These are phyloP conservation scores for Otis tarda DNA, from an alignment of 2,113 vertebrate genomes.

Conservation along the genomic window DNA sequence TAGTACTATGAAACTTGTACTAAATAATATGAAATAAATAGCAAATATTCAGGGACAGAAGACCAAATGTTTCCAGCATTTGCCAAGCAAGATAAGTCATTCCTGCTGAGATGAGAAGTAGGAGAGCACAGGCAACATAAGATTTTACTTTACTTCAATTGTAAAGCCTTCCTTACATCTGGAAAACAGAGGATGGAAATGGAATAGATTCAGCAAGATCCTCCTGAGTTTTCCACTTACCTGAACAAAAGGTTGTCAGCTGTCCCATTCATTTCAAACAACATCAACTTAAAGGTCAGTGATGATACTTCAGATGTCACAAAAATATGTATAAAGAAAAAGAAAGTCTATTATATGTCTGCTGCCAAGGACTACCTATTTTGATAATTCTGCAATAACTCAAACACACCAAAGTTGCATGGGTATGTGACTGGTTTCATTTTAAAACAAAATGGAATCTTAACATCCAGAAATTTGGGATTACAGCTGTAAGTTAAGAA, in stretches of 20 bases:
- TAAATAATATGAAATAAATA: not conserved
- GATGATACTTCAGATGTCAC: not conserved
- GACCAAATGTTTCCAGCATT: not conserved
- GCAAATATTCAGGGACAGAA: not conserved
- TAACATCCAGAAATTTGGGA: not conserved
- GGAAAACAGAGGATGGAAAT: not conserved
- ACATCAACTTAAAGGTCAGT: not conserved
- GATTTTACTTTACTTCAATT: not conserved
- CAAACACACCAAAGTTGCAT: not conserved
- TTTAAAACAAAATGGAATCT: not conserved
- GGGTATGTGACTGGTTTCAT: not conserved
- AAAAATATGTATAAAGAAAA: not conserved
- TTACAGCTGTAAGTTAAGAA: not conserved
- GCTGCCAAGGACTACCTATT: not conserved
- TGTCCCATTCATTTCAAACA: not conserved
- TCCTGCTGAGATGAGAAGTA: not conserved
- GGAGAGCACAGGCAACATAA: not conserved
- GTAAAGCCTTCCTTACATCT: not conserved
- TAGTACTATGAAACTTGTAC: not conserved
- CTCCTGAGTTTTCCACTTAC: not conserved
- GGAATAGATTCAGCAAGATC: not conserved
- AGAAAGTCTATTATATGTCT: not conserved
- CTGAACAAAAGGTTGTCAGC: not conserved
- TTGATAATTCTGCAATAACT: not conserved
- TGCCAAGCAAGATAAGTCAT: not conserved